Base-by-base conservation (phyloP, 2,888 invertebrate genomes). In the Eudemis profundana region DNA sequence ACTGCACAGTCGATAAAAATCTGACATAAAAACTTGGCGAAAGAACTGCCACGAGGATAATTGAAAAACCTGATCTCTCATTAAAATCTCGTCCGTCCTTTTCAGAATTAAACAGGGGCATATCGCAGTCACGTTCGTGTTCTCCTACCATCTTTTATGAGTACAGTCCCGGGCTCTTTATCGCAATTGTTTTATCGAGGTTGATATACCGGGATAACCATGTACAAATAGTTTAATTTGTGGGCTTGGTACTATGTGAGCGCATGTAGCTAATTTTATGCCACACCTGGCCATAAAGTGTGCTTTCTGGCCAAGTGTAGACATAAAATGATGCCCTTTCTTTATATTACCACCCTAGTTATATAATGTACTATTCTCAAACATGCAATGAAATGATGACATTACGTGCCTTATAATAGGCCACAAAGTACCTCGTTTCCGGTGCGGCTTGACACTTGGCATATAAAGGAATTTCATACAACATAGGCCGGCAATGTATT, bases 61-160 rank as follows among this genome's bases (percentile, higher is more conserved):
- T 89, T 91, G 89, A 89, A 91, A 90, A 90, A 83, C 83, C 87
- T 84, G 88, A 90, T 90, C 90, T 89, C 86, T 90, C 90, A 90
- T 90, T 90, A 90, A 90, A 90, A 90, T 90, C 90, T 84, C 84
- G 84, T 79, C 76, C 84, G 84, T 85, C 85, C 87, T 84, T 83
- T 88, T 84, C 78, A 81, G 80, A 86, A 89, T 87, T 86, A 87
- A 88, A 83, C 80, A 81, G 81, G 79, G 84, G 73, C 86, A 87
- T 86, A 89, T 87, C 89, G 86, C 82, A 85, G 89, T 88, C 89
- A 89, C 89, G 89, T 87, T 80, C 79, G 72, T 75, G 70, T 72
- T 69, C n/a, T n/a, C 71, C 72, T 76, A 72, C 78, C 73, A 76
- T 73, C 76, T 76, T 85, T 87, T 86, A 85, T 83, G 84, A 78